Base-by-base conservation (phyloP, 2,113 vertebrate genomes). In the Lepus americanus region DNA sequence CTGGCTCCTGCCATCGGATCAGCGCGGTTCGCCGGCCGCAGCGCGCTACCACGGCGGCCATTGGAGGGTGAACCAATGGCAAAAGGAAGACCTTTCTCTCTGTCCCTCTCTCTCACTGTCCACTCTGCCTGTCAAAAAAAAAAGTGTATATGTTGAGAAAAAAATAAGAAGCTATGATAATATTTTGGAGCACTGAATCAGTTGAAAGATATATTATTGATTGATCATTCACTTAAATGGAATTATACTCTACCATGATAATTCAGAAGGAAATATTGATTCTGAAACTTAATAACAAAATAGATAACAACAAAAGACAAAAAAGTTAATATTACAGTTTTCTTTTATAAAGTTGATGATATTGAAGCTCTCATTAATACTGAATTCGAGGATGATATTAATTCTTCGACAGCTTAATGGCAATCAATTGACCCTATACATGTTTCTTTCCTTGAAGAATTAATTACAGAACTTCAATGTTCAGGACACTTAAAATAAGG, bases 231-330 rank as follows among this genome's bases (percentile, higher is more conserved):
- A 81, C 66, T 9, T 64, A 87, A 87, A 84, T 76, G 16, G 6
- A 88, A 29, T 5, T 80, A 14, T 49, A 36, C 19, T 89, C 9
- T n/a, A 51, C 70, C 85, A 77, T 78, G 74, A 86, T 70, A 94
- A 95, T 92, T 94, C 73, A 69, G 49, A 93, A 86, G 53, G 69
- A 89, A 53, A 81, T 73, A 25, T 61, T 87, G 51, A 87, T 19
- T 33, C 70, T 79, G 76, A 27, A 69, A 63, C 17, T 89, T 39
- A 55, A 69, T 89, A 90, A 88, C 6, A 84, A 85, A 93, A 86
- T 79, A 90, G 64, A 86, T 16, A 94, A 69, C 39, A 79, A 44
- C 44, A 77, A 95, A 92, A 53, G 11, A 74, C 22, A 79, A 67
- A 0, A 53, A 92, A 72, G 44, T 93, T 92, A 44, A 74, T 89